These are phyloP conservation scores for Lottia scabra DNA, from an alignment of 2,888 invertebrate genomes.

Conservation along the genomic window DNA sequence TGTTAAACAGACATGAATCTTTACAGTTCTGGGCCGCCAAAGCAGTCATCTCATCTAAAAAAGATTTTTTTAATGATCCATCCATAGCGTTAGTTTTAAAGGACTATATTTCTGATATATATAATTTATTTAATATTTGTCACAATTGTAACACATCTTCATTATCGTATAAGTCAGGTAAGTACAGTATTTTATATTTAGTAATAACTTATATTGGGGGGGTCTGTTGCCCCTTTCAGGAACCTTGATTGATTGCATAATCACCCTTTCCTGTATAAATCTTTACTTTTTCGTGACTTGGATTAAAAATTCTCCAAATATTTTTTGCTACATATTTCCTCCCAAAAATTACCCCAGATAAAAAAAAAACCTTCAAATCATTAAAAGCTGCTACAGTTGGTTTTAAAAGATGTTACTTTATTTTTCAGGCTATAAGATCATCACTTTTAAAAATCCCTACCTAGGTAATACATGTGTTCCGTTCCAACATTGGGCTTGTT, in stretches of 20 bases:
- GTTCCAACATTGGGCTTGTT: conserved; percentile 72
- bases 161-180: conserved; percentile 63
- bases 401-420: no score
- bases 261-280: no score
- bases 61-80: conserved; percentile 67
- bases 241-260: no score
- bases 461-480: conserved; percentile 72
- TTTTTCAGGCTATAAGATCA: conserved; percentile 70
- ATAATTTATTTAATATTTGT: conserved; percentile 69
- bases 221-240: no score
- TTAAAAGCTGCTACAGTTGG: no score
- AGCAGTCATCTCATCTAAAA: conserved; percentile 67
- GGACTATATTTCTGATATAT: conserved; percentile 69
- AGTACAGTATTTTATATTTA: conserved; percentile 13
- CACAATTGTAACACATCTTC: conserved; percentile 64
- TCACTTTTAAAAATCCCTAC: conserved; percentile 71
- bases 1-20: conserved; percentile 28
- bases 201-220: background rate
- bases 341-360: no score
- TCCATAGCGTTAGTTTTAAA: conserved; percentile 66
- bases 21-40: conserved; percentile 68
- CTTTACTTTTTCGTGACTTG: no score
- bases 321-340: no score
- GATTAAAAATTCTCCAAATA: no score
- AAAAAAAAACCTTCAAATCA: no score